Evolutionary conservation across 2,888 invertebrate species (phyloP), one percentile per base, ranked within the genome.

Genomic region (Labia minor): DNA sequence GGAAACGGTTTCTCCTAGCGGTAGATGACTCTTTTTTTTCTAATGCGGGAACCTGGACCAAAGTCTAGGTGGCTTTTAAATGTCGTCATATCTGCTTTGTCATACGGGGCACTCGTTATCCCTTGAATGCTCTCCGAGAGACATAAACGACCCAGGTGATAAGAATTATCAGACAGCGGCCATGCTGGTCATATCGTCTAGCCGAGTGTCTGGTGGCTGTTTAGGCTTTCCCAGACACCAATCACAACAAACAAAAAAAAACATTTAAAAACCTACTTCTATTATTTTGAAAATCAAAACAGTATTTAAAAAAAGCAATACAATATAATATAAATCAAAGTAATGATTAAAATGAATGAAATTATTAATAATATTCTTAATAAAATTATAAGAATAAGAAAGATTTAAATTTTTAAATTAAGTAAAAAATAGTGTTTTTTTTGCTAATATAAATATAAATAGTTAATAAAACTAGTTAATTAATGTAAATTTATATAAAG

Each of bases 91-190:
- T 26, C 26, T 26, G 26, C 8, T 26, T 49, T 49, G 14, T 16
- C 49, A 49, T 49, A 49, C 49, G 49, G 49, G 49, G 14, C 49
- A 49, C n/a, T 49, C 49, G 49, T 49, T 49, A 49, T 49, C 49
- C 49, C 26, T 26, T 26, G 26, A 26, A 26, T 26, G 8, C 26
- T 3, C 26, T 49, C 49, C 14, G 49, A 16, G 49, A 49, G 49
- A 4, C 49, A 49, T 49, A 49, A 49, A 49, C 49, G 49, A 49
- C 4, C 49, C 49, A 49, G 49, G 49, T 49, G 49, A 49, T 49
- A 49, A 49, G 49, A 49, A 16, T 49, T 49, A 49, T 49, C 49
- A 49, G 49, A 16, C 2, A 49, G n/a, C 14, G 49, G 16, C 49
- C 49, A 49, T 49, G 49, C 49, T 49, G 49, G 49, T 14, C n/a